These are phyloP conservation scores for Zaprionus lineosus DNA, from an alignment of 2,888 invertebrate species.

Conservation along the genomic window DNA sequence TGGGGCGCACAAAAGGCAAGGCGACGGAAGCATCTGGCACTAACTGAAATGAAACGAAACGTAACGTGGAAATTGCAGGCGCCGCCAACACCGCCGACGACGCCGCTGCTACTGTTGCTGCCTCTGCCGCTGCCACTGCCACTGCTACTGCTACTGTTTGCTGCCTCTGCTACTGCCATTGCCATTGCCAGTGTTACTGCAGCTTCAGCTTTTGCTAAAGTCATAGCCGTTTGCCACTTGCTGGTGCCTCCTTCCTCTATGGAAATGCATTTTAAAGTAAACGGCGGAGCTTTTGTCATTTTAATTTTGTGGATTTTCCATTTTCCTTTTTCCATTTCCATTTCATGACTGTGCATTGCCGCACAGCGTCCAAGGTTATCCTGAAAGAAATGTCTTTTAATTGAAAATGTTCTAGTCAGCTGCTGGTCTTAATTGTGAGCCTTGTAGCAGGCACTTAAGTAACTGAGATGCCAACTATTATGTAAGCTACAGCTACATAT, in stretches of 20 bases:
- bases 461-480: slow-evolving; percentile 38
- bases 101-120: slow-evolving; percentile 13
- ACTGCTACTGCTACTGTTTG: neutral
- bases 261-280: slow-evolving; percentile 77
- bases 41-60: slow-evolving; percentile 77
- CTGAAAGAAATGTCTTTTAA: slow-evolving; percentile 64
- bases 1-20: slow-evolving; percentile 52
- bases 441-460: slow-evolving; percentile 52
- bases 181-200: neutral
- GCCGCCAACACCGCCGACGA: slow-evolving; percentile 32
- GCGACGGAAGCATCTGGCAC: slow-evolving; percentile 69
- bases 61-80: slow-evolving; percentile 73
- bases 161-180: neutral
- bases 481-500: too few relatives aligned
- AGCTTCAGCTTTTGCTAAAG: too few relatives aligned
- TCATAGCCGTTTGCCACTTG: too few relatives aligned
- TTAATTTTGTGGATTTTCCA: slow-evolving; percentile 75
- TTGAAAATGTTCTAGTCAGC: slow-evolving; percentile 66
- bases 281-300: slow-evolving; percentile 75
- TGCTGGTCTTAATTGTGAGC: slow-evolving; percentile 44
- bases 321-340: slow-evolving; percentile 58
- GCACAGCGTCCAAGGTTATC: slow-evolving; percentile 55
- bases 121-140: neutral
- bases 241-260: slow-evolving; percentile 34
- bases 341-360: slow-evolving; percentile 51